Evolutionary conservation across 1,140 invertebrate genomes (phyloP).

Genomic region (Camponotus floridanus): DNA sequence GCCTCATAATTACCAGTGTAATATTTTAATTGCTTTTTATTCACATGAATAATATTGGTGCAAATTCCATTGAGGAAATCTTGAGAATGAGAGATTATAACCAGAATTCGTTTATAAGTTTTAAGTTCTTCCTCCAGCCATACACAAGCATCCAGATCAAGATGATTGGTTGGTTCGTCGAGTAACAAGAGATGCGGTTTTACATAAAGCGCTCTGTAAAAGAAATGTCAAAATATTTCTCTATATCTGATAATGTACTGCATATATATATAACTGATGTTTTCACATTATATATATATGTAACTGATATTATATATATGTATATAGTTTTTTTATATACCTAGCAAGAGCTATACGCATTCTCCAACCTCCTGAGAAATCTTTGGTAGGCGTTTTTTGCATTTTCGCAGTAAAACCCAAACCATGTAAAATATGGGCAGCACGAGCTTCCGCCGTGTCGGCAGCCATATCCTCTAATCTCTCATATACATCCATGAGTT

Average conservation of each 20-base stretch:
- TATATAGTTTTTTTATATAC: constrained; percentile 67
- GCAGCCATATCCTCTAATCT: constrained; percentile 98
- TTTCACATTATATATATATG: not conserved
- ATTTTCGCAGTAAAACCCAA: constrained; percentile 98
- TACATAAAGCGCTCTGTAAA: constrained; percentile 91
- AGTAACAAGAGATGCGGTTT: constrained; percentile 97
- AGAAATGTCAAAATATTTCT: not conserved
- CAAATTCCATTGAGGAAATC: constrained; percentile 99
- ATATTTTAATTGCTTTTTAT: constrained; percentile 97
- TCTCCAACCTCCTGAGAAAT: constrained; percentile 99
- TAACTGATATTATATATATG: not conserved
- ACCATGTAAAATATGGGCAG: constrained; percentile 98
- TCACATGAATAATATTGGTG: constrained; percentile 99
- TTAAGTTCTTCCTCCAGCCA: constrained; percentile 99
- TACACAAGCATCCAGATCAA: constrained; percentile 99
- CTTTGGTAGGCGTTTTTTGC: constrained; percentile 96
- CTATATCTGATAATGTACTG: not conserved
- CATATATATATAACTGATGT: too few relatives aligned
- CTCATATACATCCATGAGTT: constrained; percentile 99
- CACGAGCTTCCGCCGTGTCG: constrained; percentile 97
- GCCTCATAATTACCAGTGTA: constrained; percentile 99
- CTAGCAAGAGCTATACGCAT: constrained; percentile 99
- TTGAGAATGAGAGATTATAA: constrained; percentile 99
- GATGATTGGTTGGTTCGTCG: constrained; percentile 99
- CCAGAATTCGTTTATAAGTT: constrained; percentile 98